phyloP scores from a whole-genome alignment of 1,140 invertebrate genomes.

The Penaeus vannamei region DNA sequence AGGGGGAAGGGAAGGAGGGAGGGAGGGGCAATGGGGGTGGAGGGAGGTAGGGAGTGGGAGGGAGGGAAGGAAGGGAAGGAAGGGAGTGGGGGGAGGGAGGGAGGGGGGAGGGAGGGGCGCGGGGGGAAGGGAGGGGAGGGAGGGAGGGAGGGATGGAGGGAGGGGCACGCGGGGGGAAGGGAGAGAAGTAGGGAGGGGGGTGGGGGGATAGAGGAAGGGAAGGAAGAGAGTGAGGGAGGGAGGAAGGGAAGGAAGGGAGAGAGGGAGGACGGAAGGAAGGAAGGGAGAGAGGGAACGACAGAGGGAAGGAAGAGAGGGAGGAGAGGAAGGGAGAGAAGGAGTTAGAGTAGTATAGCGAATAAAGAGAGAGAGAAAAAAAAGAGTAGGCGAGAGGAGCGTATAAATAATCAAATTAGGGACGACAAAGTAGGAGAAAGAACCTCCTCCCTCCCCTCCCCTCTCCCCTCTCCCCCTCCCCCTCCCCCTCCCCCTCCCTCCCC shows the following conservation, averaged over 20 bases:
- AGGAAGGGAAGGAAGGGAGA: neutral
- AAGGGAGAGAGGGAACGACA: neutral
- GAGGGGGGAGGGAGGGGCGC: neutral
- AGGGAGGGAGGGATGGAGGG: neutral
- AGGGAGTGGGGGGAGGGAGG: neutral
- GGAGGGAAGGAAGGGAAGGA: neutral
- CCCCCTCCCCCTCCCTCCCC: too few species aligned
- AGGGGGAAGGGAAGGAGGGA: neutral
- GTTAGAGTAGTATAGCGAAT: too few species aligned
- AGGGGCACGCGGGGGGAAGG: neutral
- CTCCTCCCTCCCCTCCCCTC: too few species aligned
- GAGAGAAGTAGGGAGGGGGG: neutral
- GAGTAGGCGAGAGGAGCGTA: too few species aligned
- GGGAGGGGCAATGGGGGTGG: too few species aligned
- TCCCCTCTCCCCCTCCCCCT: too few species aligned
- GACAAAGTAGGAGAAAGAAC: too few species aligned
- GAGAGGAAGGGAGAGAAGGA: neutral
- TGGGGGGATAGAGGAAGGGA: neutral
- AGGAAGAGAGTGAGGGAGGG: neutral
- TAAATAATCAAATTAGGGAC: too few species aligned
- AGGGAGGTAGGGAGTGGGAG: too few species aligned
- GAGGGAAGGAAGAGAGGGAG: neutral
- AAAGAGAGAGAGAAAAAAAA: too few species aligned
- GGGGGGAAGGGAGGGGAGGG: neutral
- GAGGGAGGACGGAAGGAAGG: neutral